Evolutionary conservation across 2,888 invertebrate species (phyloP).

Genomic region (Cephus rjabovi): DNA sequence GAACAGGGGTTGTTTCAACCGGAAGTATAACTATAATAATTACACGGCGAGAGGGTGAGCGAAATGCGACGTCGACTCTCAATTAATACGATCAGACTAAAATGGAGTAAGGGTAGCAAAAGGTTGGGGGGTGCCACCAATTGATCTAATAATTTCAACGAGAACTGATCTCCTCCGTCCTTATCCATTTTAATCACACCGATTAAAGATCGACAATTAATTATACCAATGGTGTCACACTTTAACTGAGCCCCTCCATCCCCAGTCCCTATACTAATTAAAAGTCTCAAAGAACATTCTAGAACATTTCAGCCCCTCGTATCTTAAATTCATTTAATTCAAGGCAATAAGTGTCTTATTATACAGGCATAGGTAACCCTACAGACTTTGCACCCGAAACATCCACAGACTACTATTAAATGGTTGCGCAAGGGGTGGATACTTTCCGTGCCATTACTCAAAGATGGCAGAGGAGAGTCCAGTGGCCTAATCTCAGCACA

Average conservation of each 20-base stretch:
- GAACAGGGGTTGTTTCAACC: not conserved
- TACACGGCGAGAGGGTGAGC: not conserved
- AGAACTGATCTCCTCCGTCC: not conserved
- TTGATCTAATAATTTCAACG: constrained; percentile 7
- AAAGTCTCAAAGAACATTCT: not conserved
- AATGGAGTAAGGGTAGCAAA: not conserved
- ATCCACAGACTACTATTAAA: constrained; percentile 11
- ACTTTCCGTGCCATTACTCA: constrained; percentile 61
- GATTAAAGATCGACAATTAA: not conserved
- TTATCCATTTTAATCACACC: not conserved
- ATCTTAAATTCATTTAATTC: not conserved
- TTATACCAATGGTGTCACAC: not conserved
- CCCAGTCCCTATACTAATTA: not conserved
- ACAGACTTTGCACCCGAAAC: not conserved
- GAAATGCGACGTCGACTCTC: not conserved
- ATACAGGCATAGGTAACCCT: not conserved
- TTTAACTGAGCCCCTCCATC: not conserved
- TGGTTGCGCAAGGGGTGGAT: constrained; percentile 11
- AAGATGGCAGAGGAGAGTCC: constrained; percentile 58
- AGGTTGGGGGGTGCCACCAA: not conserved
- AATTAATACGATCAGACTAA: not conserved
- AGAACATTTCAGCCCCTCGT: not conserved
- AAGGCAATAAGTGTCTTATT: not conserved
- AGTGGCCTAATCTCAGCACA: constrained; percentile 63
- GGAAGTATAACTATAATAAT: not conserved